Conservation (phyloP, 2,113 vertebrate species). For the Diadophis punctatus region DNA sequence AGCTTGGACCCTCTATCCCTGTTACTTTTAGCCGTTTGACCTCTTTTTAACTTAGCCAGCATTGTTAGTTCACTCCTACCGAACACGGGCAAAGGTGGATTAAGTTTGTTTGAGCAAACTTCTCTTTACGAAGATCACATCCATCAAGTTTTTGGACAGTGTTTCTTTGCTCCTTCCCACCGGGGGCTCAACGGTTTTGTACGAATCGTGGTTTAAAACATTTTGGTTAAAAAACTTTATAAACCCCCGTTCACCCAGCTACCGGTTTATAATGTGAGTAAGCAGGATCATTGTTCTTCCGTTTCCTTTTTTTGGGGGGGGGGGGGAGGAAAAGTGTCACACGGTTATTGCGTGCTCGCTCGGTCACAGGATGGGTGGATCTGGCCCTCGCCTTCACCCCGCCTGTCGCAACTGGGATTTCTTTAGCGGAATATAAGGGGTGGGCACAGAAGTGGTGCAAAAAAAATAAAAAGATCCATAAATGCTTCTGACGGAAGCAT, state of each 20-base stretch:
- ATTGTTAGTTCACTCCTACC: background rate
- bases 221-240: too few relatives aligned
- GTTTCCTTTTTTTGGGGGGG: background rate
- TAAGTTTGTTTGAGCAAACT: background rate
- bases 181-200: background rate
- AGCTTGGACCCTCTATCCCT: background rate
- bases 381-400: fast-evolving
- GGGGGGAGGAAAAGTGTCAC: background rate
- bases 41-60: background rate
- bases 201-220: background rate
- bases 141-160: too few relatives aligned
- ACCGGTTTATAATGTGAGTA: background rate
- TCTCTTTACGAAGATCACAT: background rate
- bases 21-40: background rate
- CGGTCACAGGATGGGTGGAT: background rate
- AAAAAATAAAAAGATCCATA: background rate
- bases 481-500: background rate
- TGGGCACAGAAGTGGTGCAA: background rate
- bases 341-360: background rate
- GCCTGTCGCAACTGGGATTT: background rate
- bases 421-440: background rate
- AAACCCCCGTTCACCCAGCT: too few relatives aligned
- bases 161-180: background rate
- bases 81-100: background rate
- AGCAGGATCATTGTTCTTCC: background rate